Conservation (phyloP, 2,113 vertebrate genomes). For the Oncorhynchus clarkii region DNA sequence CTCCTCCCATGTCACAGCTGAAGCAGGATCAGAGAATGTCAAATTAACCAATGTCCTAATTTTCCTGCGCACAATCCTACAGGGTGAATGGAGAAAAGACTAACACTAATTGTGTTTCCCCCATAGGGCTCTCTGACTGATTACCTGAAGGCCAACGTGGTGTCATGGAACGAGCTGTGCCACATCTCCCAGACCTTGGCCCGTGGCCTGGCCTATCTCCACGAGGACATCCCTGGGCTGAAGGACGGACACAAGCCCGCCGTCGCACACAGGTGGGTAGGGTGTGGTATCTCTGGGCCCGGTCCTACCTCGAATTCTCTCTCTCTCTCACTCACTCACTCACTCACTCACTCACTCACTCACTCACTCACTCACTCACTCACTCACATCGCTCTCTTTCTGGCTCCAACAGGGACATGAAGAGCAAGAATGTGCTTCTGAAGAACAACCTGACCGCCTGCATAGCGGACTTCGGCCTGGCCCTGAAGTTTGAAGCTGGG, state of each 20-base stretch:
- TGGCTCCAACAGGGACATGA: constrained; percentile 85
- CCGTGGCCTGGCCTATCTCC: constrained; percentile 93
- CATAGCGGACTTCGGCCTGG: constrained; percentile 94
- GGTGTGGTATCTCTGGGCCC: background rate
- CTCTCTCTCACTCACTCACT: too few species aligned
- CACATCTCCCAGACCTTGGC: constrained; percentile 92
- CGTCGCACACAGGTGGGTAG: constrained; percentile 87
- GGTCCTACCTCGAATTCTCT: background rate
- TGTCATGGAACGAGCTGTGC: constrained; percentile 96
- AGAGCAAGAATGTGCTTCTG: constrained; percentile 96
- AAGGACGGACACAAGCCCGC: constrained; percentile 97
- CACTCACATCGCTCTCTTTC: too few species aligned
- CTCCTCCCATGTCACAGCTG: background rate
- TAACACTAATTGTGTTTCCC: background rate
- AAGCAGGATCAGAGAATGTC: too few species aligned
- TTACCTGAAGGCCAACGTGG: constrained; percentile 95
- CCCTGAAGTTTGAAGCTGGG: constrained; percentile 94
- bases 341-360: too few species aligned
- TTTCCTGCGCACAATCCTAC: background rate
- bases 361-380: too few species aligned
- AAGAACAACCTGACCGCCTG: constrained; percentile 93
- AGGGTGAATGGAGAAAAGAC: too few species aligned
- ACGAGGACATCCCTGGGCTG: constrained; percentile 94
- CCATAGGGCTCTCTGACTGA: constrained; percentile 92
- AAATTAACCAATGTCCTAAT: background rate